Base-by-base conservation (phyloP, 2,797 vertebrate species). In the Thaleichthys pacificus region DNA sequence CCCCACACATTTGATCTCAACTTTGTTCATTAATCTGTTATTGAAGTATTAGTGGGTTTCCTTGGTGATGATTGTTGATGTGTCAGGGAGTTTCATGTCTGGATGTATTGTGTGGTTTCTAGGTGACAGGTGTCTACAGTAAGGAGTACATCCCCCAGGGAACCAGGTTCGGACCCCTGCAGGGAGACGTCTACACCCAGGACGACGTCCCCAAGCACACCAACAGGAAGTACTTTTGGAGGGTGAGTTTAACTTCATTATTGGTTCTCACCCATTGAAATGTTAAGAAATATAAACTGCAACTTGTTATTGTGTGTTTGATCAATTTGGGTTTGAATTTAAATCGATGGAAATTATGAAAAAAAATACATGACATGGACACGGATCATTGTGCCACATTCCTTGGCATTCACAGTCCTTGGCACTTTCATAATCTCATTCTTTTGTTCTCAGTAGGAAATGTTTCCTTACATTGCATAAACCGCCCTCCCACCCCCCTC, bases 221-320 rank as follows among this genome's bases (percentile, higher is more conserved):
- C 75, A 93, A 92, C 87, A 83, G 91, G 66, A 94, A 94, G 77
- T 93, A 93, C 85, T 94, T 94, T 80, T 95, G 94, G 94, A 92
- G 91, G 89, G 94, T 95, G 81, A 92, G 92, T 74, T 21, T 47
- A 3, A 3, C 9, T 14, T 47, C 42, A 47, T 11, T 8, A 12
- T 42, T 2, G 38, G 38, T 7, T 42, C 8, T 42, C 9, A 42
- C 38, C 38, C 38, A 42, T 12, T 42, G 38, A 42, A 42, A 42
- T 12, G 38, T 42, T 12, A 2, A 11, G 1, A 1, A 12, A 12
- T 42, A 12, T 9, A 12, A 42, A 42, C 8, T 42, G 38, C 38
- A 9, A 3, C 38, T 42, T 11, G 9, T 42, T 42, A 11, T 12
- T 42, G 38, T 12, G 38, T 12, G 38, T 12, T 42, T 9, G 38